Base-by-base conservation (phyloP, 1,140 invertebrate species). In the Tetraneura akinire region DNA sequence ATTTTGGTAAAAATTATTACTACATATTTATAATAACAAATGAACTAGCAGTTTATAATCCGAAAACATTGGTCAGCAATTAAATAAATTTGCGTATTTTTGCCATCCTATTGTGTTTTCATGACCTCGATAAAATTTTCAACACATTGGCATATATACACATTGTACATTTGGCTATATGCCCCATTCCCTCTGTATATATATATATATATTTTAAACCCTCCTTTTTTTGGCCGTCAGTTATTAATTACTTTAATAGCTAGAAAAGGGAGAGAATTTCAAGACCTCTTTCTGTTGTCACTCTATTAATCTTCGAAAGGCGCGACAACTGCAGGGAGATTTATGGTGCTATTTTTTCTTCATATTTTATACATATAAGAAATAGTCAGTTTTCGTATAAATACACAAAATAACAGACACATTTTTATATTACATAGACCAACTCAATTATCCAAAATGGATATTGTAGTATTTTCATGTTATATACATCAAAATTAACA, bases 191-290 rank as follows among this genome's bases (percentile, higher is more conserved):
- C n/a, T 18, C 42, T 57, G 53, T 76, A 42, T 78, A 62, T 62
- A 62, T 18, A 21, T 57, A 32, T 76, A 42, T 78, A 62, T 62
- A 62, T 45, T 76, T 76, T 42, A 60, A 76, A 76, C 53, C 55
- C 55, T 78, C 53, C 23, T 78, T 53, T 60, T 45, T 42, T 21
- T 78, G 73, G 74, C 74, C 21, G 37, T 21, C n/a, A 45, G 55
- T 78, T 78, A 78, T 78, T 78, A 78, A 78, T 78, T 78, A 78
- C 55, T 78, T n/a, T 78, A 78, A 78, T 78, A 78, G 73, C 73
- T 53, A 76, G 32, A 60, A n/a, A n/a, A 60, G 74, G 74, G 74
- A 78, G 55, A 76, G 73, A 76, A 76, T 55, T 76, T 76, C 74
- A 62, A 78, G 74, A 78, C 74, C 74, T 78, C 55, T 78, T 60